phyloP scores from a whole-genome alignment of 2,113 vertebrate species.

The Chaetops frenatus region DNA sequence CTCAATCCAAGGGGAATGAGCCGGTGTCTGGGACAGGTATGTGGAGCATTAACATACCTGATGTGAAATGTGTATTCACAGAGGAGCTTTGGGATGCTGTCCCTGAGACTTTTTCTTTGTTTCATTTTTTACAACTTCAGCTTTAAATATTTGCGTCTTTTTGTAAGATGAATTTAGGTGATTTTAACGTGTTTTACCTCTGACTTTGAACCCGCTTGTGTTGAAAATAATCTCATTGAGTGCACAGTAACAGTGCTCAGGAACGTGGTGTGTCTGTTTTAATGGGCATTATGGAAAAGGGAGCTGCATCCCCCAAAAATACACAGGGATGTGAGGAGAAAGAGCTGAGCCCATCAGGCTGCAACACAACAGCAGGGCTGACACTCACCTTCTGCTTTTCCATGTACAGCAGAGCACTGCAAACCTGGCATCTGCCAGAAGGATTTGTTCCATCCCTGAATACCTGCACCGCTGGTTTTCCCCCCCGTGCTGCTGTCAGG shows the following conservation, averaged over 20 bases:
- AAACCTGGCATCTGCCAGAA: slow-evolving; percentile 1
- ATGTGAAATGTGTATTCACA: neutral
- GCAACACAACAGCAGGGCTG: neutral
- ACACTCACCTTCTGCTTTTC: neutral
- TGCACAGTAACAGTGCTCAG: neutral
- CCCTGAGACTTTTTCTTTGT: neutral
- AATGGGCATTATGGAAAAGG: accelerated
- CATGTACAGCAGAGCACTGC: neutral
- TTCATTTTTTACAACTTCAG: neutral
- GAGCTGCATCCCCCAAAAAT: neutral
- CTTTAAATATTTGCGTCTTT: neutral
- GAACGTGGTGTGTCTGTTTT: neutral
- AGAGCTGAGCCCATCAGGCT: neutral
- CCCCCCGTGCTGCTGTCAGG: neutral
- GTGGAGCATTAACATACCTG: neutral
- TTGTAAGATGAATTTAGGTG: neutral
- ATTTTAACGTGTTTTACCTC: neutral
- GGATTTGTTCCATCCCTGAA: neutral
- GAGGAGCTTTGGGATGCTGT: neutral
- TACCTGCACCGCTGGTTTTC: neutral
- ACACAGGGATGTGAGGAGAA: neutral
- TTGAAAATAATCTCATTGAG: neutral
- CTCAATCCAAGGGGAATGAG: neutral
- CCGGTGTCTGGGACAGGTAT: neutral
- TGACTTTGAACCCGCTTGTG: neutral